Conservation (phyloP, 2,888 invertebrate genomes). For the Abrostola triplasia region DNA sequence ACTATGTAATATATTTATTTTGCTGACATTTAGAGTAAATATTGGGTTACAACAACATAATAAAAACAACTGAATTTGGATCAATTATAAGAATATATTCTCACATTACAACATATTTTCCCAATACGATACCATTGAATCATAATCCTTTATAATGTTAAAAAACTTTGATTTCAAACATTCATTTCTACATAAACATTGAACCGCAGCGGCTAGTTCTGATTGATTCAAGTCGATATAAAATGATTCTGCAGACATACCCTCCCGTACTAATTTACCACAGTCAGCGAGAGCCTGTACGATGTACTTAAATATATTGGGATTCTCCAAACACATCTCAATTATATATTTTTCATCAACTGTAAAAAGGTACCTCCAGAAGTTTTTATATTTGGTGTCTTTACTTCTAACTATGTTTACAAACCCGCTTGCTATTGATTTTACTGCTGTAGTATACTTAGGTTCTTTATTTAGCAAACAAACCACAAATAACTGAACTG, state of each 20-base stretch:
- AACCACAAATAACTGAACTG: conserved; percentile 70
- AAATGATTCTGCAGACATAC: conserved; percentile 77
- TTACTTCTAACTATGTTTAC: conserved; percentile 64
- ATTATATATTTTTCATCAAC: conserved; percentile 67
- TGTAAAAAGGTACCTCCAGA: conserved; percentile 75
- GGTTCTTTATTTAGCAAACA: conserved; percentile 69
- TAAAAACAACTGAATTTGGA: conserved; percentile 16
- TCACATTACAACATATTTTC: conserved; percentile 63
- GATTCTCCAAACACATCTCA: conserved; percentile 71
- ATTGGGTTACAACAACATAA: not conserved
- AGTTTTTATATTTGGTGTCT: conserved; percentile 63
- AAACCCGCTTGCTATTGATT: conserved; percentile 62
- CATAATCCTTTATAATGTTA: conserved; percentile 78
- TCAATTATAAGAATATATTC: conserved; percentile 18
- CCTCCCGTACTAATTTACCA: conserved; percentile 75
- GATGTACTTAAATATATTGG: conserved; percentile 69
- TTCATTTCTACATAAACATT: conserved; percentile 75
- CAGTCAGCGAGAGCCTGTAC: conserved; percentile 76
- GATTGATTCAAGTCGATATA: conserved; percentile 85
- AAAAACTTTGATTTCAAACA: conserved; percentile 78
- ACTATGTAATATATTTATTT: no score
- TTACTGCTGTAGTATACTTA: conserved; percentile 57
- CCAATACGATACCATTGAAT: conserved; percentile 80
- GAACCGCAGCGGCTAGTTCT: conserved; percentile 80
- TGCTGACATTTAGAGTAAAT: no score